phyloP scores from a whole-genome alignment of 2,113 vertebrate genomes.

The Zosterops japonicus region DNA sequence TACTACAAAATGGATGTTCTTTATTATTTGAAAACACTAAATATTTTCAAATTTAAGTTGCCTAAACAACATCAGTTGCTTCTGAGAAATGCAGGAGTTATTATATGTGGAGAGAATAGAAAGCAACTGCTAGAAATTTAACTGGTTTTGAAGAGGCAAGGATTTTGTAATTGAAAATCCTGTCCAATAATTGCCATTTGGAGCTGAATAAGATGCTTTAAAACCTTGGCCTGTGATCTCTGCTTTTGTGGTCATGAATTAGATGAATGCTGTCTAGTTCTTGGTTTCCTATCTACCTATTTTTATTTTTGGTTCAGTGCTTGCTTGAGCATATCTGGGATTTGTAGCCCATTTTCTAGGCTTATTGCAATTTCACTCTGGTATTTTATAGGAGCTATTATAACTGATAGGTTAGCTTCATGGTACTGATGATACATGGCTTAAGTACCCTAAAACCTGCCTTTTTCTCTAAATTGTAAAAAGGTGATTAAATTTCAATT shows the following conservation, averaged over 20 bases:
- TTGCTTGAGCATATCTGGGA: constrained; percentile 84
- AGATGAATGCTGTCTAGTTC: constrained; percentile 77
- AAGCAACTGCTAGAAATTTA: background rate
- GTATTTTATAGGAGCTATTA: constrained; percentile 89
- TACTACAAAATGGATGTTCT: background rate
- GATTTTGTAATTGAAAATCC: constrained; percentile 43
- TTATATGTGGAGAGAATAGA: background rate
- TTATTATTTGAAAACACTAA: background rate
- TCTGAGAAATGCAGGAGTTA: background rate
- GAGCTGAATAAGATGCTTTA: constrained; percentile 66
- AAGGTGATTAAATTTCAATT: constrained; percentile 74
- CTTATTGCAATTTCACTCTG: constrained; percentile 83
- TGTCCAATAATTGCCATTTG: constrained; percentile 51
- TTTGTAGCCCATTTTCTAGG: constrained; percentile 89
- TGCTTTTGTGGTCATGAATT: constrained; percentile 76
- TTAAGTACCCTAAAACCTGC: constrained; percentile 68
- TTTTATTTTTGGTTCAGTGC: constrained; percentile 88
- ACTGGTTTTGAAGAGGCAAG: background rate
- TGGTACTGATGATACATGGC: constrained; percentile 82
- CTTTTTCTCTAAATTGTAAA: constrained; percentile 72
- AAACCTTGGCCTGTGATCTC: constrained; percentile 82
- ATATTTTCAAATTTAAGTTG: constrained; percentile 26
- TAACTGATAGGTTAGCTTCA: constrained; percentile 85
- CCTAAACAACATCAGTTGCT: constrained; percentile 15
- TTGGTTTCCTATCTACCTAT: constrained; percentile 80